These are phyloP conservation scores for Hoplostethus mediterraneus DNA, from an alignment of 2,797 vertebrate genomes.

Conservation along the genomic window DNA sequence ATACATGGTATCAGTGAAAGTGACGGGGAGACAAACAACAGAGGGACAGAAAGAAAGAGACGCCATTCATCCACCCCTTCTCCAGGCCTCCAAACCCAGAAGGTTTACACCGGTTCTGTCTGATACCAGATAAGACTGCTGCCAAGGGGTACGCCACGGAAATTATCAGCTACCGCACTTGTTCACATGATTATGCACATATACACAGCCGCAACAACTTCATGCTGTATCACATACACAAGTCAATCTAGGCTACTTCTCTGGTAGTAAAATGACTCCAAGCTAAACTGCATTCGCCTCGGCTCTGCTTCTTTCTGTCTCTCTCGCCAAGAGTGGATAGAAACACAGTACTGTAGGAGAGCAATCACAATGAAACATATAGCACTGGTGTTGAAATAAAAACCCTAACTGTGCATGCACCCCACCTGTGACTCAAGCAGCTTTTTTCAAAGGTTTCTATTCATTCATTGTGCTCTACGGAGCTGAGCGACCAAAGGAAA, in stretches of 20 bases:
- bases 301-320: neutral
- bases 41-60: neutral
- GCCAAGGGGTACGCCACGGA: conserved; percentile 38
- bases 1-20: neutral
- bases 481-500: too few species aligned
- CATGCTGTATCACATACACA: neutral
- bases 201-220: conserved; percentile 24
- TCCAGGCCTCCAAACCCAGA: conserved; percentile 14
- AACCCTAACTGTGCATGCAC: too few species aligned
- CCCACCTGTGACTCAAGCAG: too few species aligned
- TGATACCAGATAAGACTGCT: conserved; percentile 57
- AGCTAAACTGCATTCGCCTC: conserved; percentile 54
- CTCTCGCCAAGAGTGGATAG: neutral
- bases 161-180: conserved; percentile 48
- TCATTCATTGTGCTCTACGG: too few species aligned
- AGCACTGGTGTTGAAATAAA: neutral
- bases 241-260: conserved; percentile 33
- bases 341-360: neutral
- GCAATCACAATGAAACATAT: neutral
- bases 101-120: conserved; percentile 34
- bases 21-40: neutral
- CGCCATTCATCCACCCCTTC: conserved; percentile 14
- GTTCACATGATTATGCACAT: conserved; percentile 20
- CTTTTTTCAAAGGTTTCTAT: neutral
- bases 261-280: conserved; percentile 29